phyloP scores from a whole-genome alignment of 1,140 invertebrate species.

The Drosophila obscura region DNA sequence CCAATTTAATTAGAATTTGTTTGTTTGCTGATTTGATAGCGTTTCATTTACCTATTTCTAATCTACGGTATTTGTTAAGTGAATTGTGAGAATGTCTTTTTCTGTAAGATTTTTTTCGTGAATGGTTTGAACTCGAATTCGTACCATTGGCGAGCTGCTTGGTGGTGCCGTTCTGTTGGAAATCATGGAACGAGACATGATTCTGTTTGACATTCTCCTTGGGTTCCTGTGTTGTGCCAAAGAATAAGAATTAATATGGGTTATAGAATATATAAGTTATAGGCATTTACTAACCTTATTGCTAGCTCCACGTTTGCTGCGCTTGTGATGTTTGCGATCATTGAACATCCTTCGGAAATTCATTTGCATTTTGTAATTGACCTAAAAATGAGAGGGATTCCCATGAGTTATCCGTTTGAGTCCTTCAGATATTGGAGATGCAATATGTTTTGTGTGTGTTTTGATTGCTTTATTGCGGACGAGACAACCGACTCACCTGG shows the following conservation, averaged over 20 bases:
- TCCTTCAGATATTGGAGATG: neutral
- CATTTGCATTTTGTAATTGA: constrained; percentile 96
- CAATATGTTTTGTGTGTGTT: neutral
- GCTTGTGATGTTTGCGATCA: constrained; percentile 92
- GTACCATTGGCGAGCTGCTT: constrained; percentile 94
- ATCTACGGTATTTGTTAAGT: constrained; percentile 84
- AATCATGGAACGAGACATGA: constrained; percentile 93
- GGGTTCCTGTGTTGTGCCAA: constrained; percentile 48
- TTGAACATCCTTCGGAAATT: constrained; percentile 93
- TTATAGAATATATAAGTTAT: neutral
- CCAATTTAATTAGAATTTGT: constrained; percentile 26
- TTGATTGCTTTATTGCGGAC: neutral
- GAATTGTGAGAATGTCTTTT: constrained; percentile 84
- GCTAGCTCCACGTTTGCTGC: constrained; percentile 89
- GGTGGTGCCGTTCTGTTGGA: constrained; percentile 93
- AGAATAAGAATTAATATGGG: constrained; percentile 22
- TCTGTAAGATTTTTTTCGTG: constrained; percentile 84
- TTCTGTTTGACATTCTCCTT: constrained; percentile 88
- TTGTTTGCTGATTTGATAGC: constrained; percentile 50
- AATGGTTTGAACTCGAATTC: constrained; percentile 85
- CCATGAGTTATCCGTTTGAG: neutral
- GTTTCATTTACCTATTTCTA: constrained; percentile 84
- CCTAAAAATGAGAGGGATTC: constrained; percentile 81
- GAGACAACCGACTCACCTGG: constrained; percentile 84
- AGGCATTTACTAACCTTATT: constrained; percentile 86